Percentiles rank a stretch among this genome's conserved stretches.
phyloP scores from a whole-genome alignment of 1,140 invertebrate species.

The Sweltsa coloradensis region DNA sequence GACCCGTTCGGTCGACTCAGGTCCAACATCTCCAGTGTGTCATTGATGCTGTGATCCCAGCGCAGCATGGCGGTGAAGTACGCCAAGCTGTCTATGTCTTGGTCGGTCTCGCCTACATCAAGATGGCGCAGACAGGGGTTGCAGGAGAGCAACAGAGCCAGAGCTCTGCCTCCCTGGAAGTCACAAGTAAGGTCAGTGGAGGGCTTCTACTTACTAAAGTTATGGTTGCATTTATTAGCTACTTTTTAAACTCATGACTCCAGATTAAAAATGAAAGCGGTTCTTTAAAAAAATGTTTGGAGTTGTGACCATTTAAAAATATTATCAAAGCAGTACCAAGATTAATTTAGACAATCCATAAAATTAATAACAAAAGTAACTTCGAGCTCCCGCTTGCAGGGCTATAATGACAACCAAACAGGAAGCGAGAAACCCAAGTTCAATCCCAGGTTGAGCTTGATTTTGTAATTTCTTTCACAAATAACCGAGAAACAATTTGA shows the following conservation, averaged over 20 bases:
- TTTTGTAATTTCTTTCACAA: too few relatives aligned
- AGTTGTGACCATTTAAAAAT: not conserved
- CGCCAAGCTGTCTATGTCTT: constrained; percentile 35
- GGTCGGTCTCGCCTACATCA: constrained; percentile 40
- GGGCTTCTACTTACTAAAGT: not conserved
- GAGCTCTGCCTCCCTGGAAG: constrained; percentile 31
- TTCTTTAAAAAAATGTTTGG: not conserved
- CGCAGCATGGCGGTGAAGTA: constrained; percentile 32
- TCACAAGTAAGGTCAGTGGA: too few relatives aligned
- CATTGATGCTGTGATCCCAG: constrained; percentile 21
- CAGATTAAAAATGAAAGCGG: not conserved
- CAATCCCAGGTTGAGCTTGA: too few relatives aligned
- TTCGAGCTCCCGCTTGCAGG: too few relatives aligned
- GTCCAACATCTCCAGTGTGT: constrained; percentile 37
- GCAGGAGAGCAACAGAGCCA: constrained; percentile 32
- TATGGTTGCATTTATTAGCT: not conserved
- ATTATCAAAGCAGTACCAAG: not conserved
- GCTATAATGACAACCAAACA: too few relatives aligned
- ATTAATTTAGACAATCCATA: too few relatives aligned
- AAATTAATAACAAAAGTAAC: too few relatives aligned
- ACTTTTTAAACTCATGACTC: not conserved
- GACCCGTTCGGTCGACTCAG: constrained; percentile 33
- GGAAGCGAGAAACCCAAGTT: too few relatives aligned
- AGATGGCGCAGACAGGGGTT: constrained; percentile 32
- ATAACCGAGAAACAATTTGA: too few relatives aligned